phyloP scores from a whole-genome alignment of 1,140 invertebrate genomes.

The Drosophila funebris region DNA sequence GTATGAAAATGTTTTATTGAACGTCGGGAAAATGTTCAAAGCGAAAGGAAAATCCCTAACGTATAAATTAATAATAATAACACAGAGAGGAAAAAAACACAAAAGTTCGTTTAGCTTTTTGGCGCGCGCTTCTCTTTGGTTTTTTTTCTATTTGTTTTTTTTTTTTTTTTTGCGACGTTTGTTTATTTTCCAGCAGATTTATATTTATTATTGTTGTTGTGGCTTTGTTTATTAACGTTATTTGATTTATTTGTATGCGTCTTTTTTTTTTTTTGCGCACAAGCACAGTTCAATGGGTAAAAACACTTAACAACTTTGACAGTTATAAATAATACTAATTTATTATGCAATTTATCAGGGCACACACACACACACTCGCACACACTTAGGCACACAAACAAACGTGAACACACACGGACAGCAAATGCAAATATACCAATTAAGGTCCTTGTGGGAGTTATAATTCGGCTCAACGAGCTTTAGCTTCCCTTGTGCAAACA shows the following conservation, averaged over 20 bases:
- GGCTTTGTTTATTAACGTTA: slow-evolving; percentile 48
- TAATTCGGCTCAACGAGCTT: slow-evolving; percentile 17
- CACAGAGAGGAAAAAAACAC: slow-evolving; percentile 1
- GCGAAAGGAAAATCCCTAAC: slow-evolving; percentile 50
- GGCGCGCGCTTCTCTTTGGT: slow-evolving; percentile 56
- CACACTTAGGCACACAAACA: neutral
- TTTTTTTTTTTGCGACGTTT: slow-evolving; percentile 47
- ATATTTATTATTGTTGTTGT: slow-evolving; percentile 41
- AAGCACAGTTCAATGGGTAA: slow-evolving; percentile 20
- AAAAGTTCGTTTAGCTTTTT: slow-evolving; percentile 39
- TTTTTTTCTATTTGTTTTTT: slow-evolving; percentile 17
- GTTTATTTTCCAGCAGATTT: slow-evolving; percentile 59
- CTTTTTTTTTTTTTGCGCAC: slow-evolving; percentile 49
- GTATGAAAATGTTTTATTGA: slow-evolving; percentile 20
- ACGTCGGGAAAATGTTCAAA: slow-evolving; percentile 42
- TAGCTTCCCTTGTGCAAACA: slow-evolving; percentile 63
- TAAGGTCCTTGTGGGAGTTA: slow-evolving; percentile 15
- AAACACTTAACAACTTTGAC: slow-evolving; percentile 38
- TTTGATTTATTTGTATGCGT: slow-evolving; percentile 53
- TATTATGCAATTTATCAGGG: slow-evolving; percentile 23
- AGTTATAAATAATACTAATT: slow-evolving; percentile 35
- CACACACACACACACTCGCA: neutral
- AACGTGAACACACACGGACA: neutral
- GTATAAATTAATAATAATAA: slow-evolving; percentile 15
- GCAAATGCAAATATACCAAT: slow-evolving; percentile 5